Evolutionary conservation across 1,140 invertebrate species (phyloP).

Genomic region (Drosophila saltans): DNA sequence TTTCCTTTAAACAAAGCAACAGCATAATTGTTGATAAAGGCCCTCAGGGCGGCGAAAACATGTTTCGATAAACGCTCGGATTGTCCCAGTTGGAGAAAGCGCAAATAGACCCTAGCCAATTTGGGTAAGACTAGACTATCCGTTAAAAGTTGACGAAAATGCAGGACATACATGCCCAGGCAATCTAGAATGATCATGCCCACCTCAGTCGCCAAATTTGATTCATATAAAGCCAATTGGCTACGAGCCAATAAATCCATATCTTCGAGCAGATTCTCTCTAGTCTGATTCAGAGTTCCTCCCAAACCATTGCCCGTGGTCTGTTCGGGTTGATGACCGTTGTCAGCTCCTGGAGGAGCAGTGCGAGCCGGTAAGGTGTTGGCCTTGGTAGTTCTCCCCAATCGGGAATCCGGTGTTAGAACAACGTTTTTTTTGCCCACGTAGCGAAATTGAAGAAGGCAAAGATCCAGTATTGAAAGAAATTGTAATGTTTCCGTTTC

Average conservation of each 20-base stretch:
- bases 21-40: constrained; percentile 96
- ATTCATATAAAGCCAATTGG: constrained; percentile 87
- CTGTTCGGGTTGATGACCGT: constrained; percentile 87
- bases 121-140: constrained; percentile 91
- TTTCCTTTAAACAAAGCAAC: constrained; percentile 92
- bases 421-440: constrained; percentile 90
- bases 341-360: constrained; percentile 48
- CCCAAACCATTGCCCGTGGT: constrained; percentile 65
- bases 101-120: constrained; percentile 92
- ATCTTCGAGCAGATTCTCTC: constrained; percentile 84
- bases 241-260: constrained; percentile 73
- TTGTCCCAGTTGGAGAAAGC: constrained; percentile 93
- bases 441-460: constrained; percentile 94
- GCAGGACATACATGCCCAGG: constrained; percentile 92
- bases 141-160: constrained; percentile 88
- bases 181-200: constrained; percentile 94
- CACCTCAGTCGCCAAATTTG: constrained; percentile 95
- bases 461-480: constrained; percentile 83
- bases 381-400: constrained; percentile 40
- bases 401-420: constrained; percentile 83
- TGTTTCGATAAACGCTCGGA: constrained; percentile 95
- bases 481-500: constrained; percentile 76
- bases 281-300: constrained; percentile 85
- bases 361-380: constrained; percentile 62
- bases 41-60: constrained; percentile 94